Conservation (phyloP, 2,113 vertebrate species). For the Tyrannus savana region DNA sequence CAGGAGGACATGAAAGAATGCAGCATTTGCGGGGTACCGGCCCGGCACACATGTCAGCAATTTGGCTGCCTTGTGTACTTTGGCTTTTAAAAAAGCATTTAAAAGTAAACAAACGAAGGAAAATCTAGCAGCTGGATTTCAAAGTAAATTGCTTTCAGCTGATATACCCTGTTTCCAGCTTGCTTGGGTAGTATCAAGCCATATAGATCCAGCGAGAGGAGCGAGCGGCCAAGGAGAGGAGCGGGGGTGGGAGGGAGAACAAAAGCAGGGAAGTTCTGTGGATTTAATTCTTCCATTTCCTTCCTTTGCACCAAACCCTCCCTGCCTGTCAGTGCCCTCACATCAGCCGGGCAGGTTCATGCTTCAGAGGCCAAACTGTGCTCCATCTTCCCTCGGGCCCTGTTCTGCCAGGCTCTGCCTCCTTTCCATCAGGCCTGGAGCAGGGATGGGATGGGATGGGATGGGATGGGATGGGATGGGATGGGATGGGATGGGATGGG, state of each 20-base stretch:
- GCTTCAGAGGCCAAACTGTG: neutral
- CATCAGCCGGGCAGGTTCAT: neutral
- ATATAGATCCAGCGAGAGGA: slow-evolving; percentile 69
- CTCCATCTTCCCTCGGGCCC: neutral
- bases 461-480: neutral
- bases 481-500: neutral
- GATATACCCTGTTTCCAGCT: slow-evolving; percentile 87
- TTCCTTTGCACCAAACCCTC: slow-evolving; percentile 60
- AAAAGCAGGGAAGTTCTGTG: slow-evolving; percentile 59
- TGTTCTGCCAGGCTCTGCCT: neutral
- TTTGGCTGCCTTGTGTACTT: slow-evolving; percentile 98
- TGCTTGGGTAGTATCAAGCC: slow-evolving; percentile 90
- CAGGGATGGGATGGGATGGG: neutral
- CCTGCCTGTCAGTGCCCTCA: slow-evolving; percentile 29
- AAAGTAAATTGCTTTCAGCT: slow-evolving; percentile 97
- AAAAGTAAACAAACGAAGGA: slow-evolving; percentile 95
- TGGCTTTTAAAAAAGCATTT: slow-evolving; percentile 92
- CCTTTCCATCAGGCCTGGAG: neutral
- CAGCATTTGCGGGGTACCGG: slow-evolving; percentile 82
- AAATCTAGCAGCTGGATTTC: slow-evolving; percentile 92
- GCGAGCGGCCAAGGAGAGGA: slow-evolving; percentile 33
- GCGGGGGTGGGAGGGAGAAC: slow-evolving; percentile 32
- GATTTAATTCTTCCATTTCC: slow-evolving; percentile 60
- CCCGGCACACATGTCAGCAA: slow-evolving; percentile 94
- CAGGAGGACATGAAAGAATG: slow-evolving; percentile 94